Base-by-base conservation (phyloP, 2,113 vertebrate species). In the Oreotrochilus melanogaster region DNA sequence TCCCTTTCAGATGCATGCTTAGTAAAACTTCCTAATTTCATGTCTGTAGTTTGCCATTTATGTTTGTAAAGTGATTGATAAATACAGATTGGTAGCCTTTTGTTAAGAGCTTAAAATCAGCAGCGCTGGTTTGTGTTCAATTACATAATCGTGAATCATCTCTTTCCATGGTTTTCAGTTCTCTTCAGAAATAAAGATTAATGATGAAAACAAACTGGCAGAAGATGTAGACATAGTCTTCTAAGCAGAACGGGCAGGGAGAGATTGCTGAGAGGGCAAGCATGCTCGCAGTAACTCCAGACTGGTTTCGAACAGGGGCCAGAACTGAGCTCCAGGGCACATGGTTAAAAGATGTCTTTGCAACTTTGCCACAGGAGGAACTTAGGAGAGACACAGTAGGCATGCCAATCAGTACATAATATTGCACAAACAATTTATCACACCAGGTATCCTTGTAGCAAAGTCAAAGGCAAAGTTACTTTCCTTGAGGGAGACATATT, bases 241-340 rank as follows among this genome's bases (percentile, higher is more conserved):
- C 73, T 30, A 8, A 70, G 27, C 24, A 35, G 1, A 17, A 31
- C 19, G 28, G 18, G 21, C 15, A 71, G 9, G 9, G 31, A 21
- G 4, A 4, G 19, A 42, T 31, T 0, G 0, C 10, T 62, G 22
- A 4, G 23, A 48, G 14, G 6, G 11, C 11, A 27, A 22, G 8
- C 11, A 25, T 5, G 23, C 5, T 37, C 19, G 6, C 37, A 28
- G 5, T 24, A 54, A 43, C 7, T 31, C n/a, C 45, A 56, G 48
- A 16, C 11, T 3, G 15, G 8, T 8, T 54, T 51, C 35, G 10
- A 30, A 51, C 65, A 64, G 17, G 7, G 25, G 10, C 18, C 8
- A 62, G 6, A 43, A 10, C 22, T 47, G 21, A 37, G 21, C 24
- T 54, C 19, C 30, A 21, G 6, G 18, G 25, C 7, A 1, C 4